Base-by-base conservation (phyloP, 2,113 vertebrate genomes). In the Pteronura brasiliensis region DNA sequence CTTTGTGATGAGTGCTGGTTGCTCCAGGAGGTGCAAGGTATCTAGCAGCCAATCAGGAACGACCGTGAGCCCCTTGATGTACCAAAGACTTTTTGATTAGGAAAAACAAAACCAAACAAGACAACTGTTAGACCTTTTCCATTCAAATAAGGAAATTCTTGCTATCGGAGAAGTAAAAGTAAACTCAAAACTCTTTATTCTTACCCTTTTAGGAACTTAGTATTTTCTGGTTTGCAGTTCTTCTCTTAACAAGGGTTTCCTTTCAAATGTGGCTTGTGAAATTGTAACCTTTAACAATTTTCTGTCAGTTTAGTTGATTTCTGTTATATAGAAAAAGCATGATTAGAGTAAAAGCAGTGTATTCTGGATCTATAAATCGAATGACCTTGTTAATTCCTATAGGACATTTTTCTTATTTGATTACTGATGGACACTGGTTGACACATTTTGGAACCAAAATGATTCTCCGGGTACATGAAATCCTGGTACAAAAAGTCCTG, bases 251-350 rank as follows among this genome's bases (percentile, higher is more conserved):
- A 91, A 86, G 14, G 36, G 88, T 76, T 92, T 86, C 23, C 20
- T 93, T 93, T 87, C 27, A 83, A 92, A 63, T 6, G 61, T 42
- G 85, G 47, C 10, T 79, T 81, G 21, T 95, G 76, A 93, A 90
- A 74, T 44, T 71, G 21, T 4, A 96, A 82, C 25, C 65, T 93
- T 27, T 44, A 47, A 86, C 57, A 72, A 42, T 81, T 92, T 90
- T 95, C 83, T 96, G 27, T 86, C 47, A 82, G 36, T 74, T 74
- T 79, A 42, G 69, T 25, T 89, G 42, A 92, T 85, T 85, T 96
- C n/a, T 72, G 72, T 86, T 72, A 77, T 42, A 47, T 94, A 92
- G 81, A 95, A 86, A 93, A 72, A 83, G 7, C 21, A 84, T 25
- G 11, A 34, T 59, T 74, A 72, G 83, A 61, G 57, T 63, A 55